Percentiles rank a stretch among this genome's conserved stretches.
Conservation (phyloP, 1,140 invertebrate species). For the Parapsyche elsis region DNA sequence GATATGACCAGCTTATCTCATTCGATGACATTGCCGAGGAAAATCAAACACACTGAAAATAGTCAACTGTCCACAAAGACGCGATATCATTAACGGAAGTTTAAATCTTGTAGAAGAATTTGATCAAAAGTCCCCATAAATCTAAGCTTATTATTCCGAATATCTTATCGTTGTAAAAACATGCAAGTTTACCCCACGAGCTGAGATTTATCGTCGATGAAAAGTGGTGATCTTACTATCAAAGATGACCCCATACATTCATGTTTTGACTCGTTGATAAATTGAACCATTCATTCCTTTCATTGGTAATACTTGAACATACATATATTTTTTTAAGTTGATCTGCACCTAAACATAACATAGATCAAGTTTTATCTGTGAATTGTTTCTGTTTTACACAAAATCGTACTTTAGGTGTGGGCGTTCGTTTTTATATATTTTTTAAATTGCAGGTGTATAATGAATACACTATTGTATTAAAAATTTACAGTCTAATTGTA, state of each 20-base stretch:
- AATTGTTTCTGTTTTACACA: conserved; percentile 12
- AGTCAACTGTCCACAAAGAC: no score
- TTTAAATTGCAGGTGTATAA: no score
- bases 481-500: no score
- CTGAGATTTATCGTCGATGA: background rate
- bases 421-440: no score
- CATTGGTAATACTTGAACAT: background rate
- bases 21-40: no score
- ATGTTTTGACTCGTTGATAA: background rate
- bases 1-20: no score
- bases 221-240: background rate
- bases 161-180: background rate
- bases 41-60: no score
- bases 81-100: no score
- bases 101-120: no score
- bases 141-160: background rate
- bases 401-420: conserved; percentile 13
- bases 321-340: no score
- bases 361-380: conserved; percentile 14
- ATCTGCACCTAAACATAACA: background rate
- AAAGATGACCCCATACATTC: background rate
- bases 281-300: background rate
- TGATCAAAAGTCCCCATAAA: no score
- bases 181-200: background rate
- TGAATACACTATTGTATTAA: no score